These are phyloP conservation scores for Apomyelois bistriatella DNA, from an alignment of 2,888 invertebrate genomes.

Conservation along the genomic window DNA sequence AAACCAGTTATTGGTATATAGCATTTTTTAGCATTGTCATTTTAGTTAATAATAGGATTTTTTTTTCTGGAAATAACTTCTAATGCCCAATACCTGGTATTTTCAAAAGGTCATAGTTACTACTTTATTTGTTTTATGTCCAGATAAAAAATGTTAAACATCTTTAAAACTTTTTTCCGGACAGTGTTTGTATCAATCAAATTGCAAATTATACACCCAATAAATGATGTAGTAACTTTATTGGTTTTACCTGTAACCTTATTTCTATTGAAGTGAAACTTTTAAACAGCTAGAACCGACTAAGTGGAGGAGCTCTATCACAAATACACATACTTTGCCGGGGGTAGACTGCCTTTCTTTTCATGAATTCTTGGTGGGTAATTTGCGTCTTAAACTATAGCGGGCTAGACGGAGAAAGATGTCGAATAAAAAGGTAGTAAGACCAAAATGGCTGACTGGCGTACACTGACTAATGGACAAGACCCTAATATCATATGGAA, in stretches of 20 bases:
- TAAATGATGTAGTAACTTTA: neutral
- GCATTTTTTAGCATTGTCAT: neutral
- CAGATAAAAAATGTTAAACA: neutral
- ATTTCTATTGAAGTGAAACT: neutral
- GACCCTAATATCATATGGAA: too few species aligned
- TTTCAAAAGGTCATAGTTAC: neutral
- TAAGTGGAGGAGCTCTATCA: neutral
- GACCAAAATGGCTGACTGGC: too few species aligned
- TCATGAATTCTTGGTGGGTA: too few species aligned
- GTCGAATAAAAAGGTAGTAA: too few species aligned
- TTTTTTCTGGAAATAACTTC: neutral
- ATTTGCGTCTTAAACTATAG: too few species aligned
- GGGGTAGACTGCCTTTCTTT: too few species aligned
- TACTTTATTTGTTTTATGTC: neutral
- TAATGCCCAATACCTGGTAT: neutral
- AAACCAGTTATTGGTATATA: too few species aligned
- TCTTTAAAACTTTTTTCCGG: neutral
- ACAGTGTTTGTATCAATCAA: neutral
- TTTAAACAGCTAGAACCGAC: neutral
- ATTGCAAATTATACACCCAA: neutral
- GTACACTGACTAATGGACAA: too few species aligned
- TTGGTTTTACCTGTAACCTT: neutral
- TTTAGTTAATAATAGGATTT: neutral
- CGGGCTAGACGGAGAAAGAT: too few species aligned
- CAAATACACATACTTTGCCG: too few species aligned